Base-by-base conservation (phyloP, 2,113 vertebrate species). In the Platysternon megacephalum region DNA sequence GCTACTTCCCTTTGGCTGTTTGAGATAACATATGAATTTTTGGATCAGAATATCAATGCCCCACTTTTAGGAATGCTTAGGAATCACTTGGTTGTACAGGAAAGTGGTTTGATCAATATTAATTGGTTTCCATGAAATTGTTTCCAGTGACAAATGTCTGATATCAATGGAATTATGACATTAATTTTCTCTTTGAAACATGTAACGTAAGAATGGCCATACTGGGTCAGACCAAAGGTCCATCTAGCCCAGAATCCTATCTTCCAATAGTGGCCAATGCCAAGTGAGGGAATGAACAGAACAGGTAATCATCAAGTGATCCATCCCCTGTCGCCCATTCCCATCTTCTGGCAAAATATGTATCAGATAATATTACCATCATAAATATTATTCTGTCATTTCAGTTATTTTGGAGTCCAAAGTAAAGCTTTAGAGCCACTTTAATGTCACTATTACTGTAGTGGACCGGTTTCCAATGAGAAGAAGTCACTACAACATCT, bases 401-500 rank as follows among this genome's bases (percentile, higher is more conserved):
- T 91, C 88, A 51, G 65, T 82, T 92, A 44, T 39, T 84, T 22
- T 44, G 13, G 55, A 79, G n/a, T 61, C 65, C 39, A 68, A 49
- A 49, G 53, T 48, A 39, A 42, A 79, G 48, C 44, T 68, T 94
- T 46, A 87, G 91, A 82, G 28, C 86, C 14, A 28, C 52, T 88
- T 85, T 86, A 79, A 42, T 88, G 35, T n/a, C 86, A 3, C 87
- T 91, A 65, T 80, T 84, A 72, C 8, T 56, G 11, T 52, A 85
- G 78, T 51, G 39, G n/a, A 65, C 48, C 84, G 52, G 42, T 79
- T 61, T 89, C 80, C 42, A 84, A 17, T 85, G 82, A 86, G 68
- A 85, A 88, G 84, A 96, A 89, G 87, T 95, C 91, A 95, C 0
- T 87, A 80, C 39, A 72, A 82, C 94, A 92, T 93, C 65, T 97